phyloP scores from a whole-genome alignment of 2,797 vertebrate genomes.

The Phataginus tricuspis region DNA sequence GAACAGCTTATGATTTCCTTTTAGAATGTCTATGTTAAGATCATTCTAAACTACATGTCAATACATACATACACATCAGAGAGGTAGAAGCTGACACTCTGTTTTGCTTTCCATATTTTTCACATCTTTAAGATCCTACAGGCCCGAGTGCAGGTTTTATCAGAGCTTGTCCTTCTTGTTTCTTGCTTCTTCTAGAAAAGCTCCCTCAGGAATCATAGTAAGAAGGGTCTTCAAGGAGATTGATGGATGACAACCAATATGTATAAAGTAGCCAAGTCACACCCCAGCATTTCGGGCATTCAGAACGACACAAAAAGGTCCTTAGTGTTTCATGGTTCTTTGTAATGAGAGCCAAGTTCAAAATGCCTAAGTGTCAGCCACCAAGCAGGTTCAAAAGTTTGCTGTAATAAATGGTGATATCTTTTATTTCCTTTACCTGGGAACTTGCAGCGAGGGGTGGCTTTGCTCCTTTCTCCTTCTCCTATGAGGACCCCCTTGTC shows the following conservation, averaged over 20 bases:
- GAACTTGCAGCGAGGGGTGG: constrained; percentile 63
- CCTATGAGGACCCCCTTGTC: constrained; percentile 69
- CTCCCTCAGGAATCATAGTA: not conserved
- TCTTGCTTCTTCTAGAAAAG: constrained; percentile 20
- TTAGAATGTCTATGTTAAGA: not conserved
- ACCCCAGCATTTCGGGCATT: not conserved
- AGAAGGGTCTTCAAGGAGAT: constrained; percentile 55
- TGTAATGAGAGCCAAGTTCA: constrained; percentile 66
- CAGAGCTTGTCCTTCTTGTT: not conserved
- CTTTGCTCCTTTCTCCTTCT: constrained; percentile 79
- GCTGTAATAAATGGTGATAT: constrained; percentile 37
- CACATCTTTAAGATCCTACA: not conserved
- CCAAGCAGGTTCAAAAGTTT: constrained; percentile 70
- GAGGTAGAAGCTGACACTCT: not conserved
- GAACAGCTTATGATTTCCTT: not conserved
- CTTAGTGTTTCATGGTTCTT: constrained; percentile 41
- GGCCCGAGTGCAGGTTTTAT: not conserved
- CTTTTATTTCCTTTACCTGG: constrained; percentile 70
- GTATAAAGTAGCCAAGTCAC: constrained; percentile 44
- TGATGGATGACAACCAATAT: constrained; percentile 45
- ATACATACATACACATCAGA: not conserved
- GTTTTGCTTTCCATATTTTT: not conserved
- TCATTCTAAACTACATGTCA: not conserved
- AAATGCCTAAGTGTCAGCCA: constrained; percentile 70
- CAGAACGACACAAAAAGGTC: constrained; percentile 41